A percentile compares a stretch with the other conserved stretches of the same genome.
phyloP scores from a whole-genome alignment of 2,797 vertebrate species.

The Champsocephalus esox region DNA sequence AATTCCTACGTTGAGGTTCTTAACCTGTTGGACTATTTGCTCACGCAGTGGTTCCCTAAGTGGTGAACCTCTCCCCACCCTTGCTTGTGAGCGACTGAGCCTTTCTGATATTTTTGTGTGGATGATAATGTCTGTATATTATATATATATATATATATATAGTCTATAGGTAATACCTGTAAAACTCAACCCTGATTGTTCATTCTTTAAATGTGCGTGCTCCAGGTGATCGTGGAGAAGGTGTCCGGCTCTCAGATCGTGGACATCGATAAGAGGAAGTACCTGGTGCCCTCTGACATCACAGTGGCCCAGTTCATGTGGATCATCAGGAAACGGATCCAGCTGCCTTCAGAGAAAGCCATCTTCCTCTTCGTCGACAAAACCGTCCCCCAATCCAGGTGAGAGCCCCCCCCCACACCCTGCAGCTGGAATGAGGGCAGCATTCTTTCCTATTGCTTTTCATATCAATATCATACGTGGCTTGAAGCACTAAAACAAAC shows the following conservation, averaged over 20 bases:
- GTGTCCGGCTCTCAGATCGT: conserved; percentile 98
- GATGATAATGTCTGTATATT: conserved; percentile 8
- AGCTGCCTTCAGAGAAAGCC: conserved; percentile 98
- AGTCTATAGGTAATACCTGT: background rate
- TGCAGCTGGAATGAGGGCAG: background rate
- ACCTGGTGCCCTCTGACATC: conserved; percentile 98
- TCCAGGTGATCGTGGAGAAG: conserved; percentile 98
- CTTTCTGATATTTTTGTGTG: conserved; percentile 23
- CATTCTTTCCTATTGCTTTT: background rate
- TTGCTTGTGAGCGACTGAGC: too few species aligned
- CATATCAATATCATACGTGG: background rate
- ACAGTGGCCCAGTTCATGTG: conserved; percentile 99
- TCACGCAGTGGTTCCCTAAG: too few species aligned
- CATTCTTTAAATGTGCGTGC: background rate
- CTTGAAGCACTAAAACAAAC: too few species aligned
- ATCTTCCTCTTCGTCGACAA: conserved; percentile 99
- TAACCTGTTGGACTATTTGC: too few species aligned
- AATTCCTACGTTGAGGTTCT: too few species aligned
- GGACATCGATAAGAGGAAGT: conserved; percentile 99
- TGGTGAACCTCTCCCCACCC: too few species aligned
- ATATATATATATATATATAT: too few species aligned
- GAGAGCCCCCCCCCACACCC: conserved; percentile 1
- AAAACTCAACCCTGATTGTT: conserved; percentile 14
- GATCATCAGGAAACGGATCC: conserved; percentile 99
- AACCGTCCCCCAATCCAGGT: conserved; percentile 99